A percentile compares a stretch with the other conserved stretches of the same genome.
These are phyloP conservation scores for Elysia chlorotica DNA, from an alignment of 1,140 invertebrate genomes.

Conservation along the genomic window DNA sequence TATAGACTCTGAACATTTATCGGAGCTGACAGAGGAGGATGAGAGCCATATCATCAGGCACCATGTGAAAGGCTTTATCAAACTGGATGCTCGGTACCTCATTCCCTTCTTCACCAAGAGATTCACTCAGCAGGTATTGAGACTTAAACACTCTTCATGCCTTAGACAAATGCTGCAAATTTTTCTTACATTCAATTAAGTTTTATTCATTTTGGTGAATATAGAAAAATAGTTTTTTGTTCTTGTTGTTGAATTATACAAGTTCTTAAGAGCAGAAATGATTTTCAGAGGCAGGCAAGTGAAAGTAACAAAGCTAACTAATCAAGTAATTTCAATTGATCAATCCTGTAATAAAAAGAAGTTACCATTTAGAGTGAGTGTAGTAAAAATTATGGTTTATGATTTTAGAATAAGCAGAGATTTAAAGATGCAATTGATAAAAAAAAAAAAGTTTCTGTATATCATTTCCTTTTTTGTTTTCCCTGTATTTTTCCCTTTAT, in stretches of 20 bases:
- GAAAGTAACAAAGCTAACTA: background rate
- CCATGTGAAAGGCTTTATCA: constrained; percentile 77
- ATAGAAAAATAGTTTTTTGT: background rate
- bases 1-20: constrained; percentile 94
- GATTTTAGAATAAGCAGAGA: too few species aligned
- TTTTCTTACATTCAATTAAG: background rate
- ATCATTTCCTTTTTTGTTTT: too few species aligned
- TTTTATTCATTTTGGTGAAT: background rate
- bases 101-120: constrained; percentile 93
- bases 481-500: too few species aligned
- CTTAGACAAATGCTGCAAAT: background rate
- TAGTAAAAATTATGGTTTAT: too few species aligned
- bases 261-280: background rate
- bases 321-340: background rate
- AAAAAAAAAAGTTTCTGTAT: too few species aligned
- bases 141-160: background rate
- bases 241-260: too few species aligned
- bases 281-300: background rate
- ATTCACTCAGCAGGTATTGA: constrained; percentile 81
- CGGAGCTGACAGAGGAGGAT: constrained; percentile 94
- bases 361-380: too few species aligned
- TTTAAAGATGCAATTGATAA: too few species aligned
- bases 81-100: constrained; percentile 90
- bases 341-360: too few species aligned
- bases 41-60: constrained; percentile 72